Evolutionary conservation across 2,113 vertebrate genomes (phyloP).

Genomic region (Callorhinus ursinus): DNA sequence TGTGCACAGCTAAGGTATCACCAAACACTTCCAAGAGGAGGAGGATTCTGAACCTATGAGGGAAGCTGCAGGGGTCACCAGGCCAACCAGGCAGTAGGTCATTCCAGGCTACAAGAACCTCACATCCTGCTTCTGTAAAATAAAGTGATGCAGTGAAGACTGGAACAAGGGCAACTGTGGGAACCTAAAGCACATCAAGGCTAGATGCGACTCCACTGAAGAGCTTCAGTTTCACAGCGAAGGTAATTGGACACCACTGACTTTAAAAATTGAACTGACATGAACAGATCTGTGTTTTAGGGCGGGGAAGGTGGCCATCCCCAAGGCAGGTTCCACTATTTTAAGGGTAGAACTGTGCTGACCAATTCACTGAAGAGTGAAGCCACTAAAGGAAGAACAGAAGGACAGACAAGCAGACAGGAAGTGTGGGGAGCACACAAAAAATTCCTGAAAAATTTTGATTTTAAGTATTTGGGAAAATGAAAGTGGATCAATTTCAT

Average conservation of each 20-base stretch:
- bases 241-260: neutral
- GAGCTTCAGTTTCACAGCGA: neutral
- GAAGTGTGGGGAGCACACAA: accelerated
- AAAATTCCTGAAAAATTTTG: neutral
- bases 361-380: neutral
- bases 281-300: neutral
- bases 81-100: neutral
- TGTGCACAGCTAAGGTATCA: accelerated
- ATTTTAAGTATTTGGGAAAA: neutral
- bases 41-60: neutral
- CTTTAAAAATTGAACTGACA: neutral
- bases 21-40: neutral
- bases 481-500: neutral
- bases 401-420: neutral
- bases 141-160: neutral
- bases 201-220: neutral
- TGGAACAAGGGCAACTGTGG: neutral
- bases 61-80: neutral
- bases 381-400: neutral
- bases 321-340: neutral
- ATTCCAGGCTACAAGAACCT: neutral
- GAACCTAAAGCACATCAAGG: neutral
- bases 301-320: neutral
- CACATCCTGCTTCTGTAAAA: neutral
- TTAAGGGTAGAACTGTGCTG: neutral